Percentiles rank a stretch among this genome's conserved stretches.
Conservation (phyloP, 2,797 vertebrate genomes). For the Rhabdophis nuchalis region DNA sequence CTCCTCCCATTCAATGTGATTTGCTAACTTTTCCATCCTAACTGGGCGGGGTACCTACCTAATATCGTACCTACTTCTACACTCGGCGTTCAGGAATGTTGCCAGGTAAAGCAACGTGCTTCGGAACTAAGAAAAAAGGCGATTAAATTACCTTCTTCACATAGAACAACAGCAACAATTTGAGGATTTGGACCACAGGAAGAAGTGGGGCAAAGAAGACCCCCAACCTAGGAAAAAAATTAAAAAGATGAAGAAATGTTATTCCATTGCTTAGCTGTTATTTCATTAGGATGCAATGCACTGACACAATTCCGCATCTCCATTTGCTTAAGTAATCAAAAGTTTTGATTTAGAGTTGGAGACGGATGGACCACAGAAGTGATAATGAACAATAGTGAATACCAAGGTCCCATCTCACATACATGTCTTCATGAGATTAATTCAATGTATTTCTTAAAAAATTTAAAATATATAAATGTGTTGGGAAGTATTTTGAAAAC, state of each 20-base stretch:
- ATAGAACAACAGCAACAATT: conserved; percentile 87
- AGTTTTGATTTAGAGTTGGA: not conserved
- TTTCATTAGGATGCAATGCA: not conserved
- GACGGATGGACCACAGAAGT: not conserved
- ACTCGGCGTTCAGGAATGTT: not conserved
- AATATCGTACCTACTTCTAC: not conserved
- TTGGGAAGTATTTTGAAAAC: not conserved
- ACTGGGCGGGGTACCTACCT: too few species aligned
- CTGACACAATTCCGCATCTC: not conserved
- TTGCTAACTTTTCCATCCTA: not conserved
- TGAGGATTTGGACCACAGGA: conserved; percentile 82
- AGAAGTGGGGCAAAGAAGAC: conserved; percentile 85
- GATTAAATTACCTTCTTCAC: conserved; percentile 83
- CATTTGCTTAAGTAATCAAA: not conserved
- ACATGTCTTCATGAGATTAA: not conserved
- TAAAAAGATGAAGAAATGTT: not conserved
- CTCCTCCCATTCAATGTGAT: not conserved
- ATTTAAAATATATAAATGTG: not conserved
- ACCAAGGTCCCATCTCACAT: not conserved
- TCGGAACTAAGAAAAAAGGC: rapidly evolving
- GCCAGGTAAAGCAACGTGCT: not conserved
- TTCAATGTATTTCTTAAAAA: not conserved
- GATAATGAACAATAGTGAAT: not conserved
- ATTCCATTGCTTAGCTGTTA: not conserved
- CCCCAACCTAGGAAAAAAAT: conserved; percentile 77